Evolutionary conservation across 2,888 invertebrate species (phyloP), one percentile per base, ranked within the genome.

Genomic region (Melipona bicolor): DNA sequence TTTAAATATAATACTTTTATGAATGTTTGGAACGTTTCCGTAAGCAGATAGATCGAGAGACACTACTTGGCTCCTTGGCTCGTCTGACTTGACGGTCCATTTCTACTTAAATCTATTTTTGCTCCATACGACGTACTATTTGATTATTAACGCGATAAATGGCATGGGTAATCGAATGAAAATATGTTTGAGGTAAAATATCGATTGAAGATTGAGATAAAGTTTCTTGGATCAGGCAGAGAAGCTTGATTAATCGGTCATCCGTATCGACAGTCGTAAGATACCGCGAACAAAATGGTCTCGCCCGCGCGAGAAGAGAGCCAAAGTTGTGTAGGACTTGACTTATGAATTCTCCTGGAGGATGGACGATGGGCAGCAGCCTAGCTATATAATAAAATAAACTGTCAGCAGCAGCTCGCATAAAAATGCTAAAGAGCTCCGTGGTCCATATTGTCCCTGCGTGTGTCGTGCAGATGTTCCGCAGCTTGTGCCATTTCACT

Each of bases 351-450:
- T 87, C 89, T 88, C 50, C 65, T 64, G 68, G 86, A 91, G 89
- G 91, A 90, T 89, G 91, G 89, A 92, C 91, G 91, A 90, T 88
- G 91, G 91, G 89, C 91, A 92, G 89, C 83, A 78, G 87, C 80
- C 86, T 87, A 85, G 90, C 89, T 87, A 91, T 92, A 91, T 92
- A 93, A 94, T 92, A 94, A 94, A 94, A 94, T 94, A 94, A 94
- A 93, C 92, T 94, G 94, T 94, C 94, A 94, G 92, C 93, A 87
- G 92, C 94, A 94, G 94, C 90, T 88, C 90, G 88, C 94, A 94
- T 94, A 94, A 94, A 94, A 94, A 94, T 94, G 94, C 94, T 94
- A 94, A 94, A 91, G 89, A 93, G 93, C 90, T 78, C 86, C 88
- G 86, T 83, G 89, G 87, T 85, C 91, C 89, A 90, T 91, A 92